Evolutionary conservation across 53 echinoderm and acorn worm species (phyloP), one percentile per base, ranked within the genome.

Genomic region (Hippasteria phrygiana): DNA sequence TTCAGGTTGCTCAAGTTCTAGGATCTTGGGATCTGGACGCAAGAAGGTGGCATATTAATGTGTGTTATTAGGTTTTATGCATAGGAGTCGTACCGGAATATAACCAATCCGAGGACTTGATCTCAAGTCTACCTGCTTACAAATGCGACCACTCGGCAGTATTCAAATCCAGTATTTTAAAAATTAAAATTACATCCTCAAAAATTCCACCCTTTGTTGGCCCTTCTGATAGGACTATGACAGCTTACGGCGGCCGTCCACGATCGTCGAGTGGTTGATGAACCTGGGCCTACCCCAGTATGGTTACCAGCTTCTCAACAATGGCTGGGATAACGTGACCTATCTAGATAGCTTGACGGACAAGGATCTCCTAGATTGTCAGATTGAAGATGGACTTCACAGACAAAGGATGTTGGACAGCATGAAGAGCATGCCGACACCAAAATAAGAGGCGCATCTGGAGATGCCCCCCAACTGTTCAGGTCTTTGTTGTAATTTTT

Each of bases 201-300:
- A 1, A 35, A 14, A 16, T 35, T 12, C 14, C 67, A 8, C 36
- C 12, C 12, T 11, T 66, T 33, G 31, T 66, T 66, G 2, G 31
- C 36, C 13, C 0, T 66, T 9, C 43, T 67, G 28, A 12, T 78
- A 99, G 99, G 94, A 96, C 22, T 99, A 99, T 20, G 99, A 99
- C 59, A 50, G 73, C 77, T 84, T 99, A 27, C 75, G 95, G 0
- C 89, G 75, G 48, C 99, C 99, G 1, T 69, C 82, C 53, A 94
- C 96, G 51, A 99, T 99, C 69, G 66, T 90, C 12, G 93, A 96
- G 59, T 99, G 99, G 99, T 83, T 99, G 41, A 90, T 93, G 90
- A 94, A 96, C 64, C 88, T 99, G 4, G 94, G 94, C 3, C 72
- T 99, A 9, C 91, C 94, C n/a, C 96, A 99, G 93, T 99, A 99